Conservation (phyloP, 2,113 vertebrate species). For the Gobius niger region DNA sequence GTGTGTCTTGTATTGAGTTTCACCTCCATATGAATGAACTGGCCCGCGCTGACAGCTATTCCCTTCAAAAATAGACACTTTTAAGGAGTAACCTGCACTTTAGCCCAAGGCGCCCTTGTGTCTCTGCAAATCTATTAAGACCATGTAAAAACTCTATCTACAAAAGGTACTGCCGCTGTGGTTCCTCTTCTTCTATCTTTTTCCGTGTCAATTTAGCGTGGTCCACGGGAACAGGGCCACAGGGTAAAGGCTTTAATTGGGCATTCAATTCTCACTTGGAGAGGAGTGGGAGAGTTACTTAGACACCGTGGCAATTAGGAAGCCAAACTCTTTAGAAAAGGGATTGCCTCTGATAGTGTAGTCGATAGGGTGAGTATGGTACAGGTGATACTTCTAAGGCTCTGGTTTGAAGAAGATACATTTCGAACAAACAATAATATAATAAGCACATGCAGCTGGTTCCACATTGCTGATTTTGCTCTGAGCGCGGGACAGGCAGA, state of each 20-base stretch:
- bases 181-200: conserved; percentile 1
- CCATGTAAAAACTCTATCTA: conserved; percentile 28
- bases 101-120: conserved; percentile 32
- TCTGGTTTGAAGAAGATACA: too few species aligned
- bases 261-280: conserved; percentile 31
- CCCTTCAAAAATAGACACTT: conserved; percentile 38
- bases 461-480: too few species aligned
- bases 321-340: conserved; percentile 1
- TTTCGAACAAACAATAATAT: too few species aligned
- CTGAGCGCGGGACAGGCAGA: too few species aligned
- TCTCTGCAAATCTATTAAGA: conserved; percentile 37
- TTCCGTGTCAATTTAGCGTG: conserved; percentile 19
- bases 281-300: conserved; percentile 25
- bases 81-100: conserved; percentile 31
- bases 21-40: conserved; percentile 33
- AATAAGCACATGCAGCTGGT: too few species aligned
- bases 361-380: background rate
- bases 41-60: conserved; percentile 37
- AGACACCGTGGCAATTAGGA: conserved; percentile 26
- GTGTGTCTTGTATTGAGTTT: conserved; percentile 42
- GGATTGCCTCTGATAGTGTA: background rate
- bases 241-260: conserved; percentile 44
- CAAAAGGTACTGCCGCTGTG: conserved; percentile 19
- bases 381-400: too few species aligned
- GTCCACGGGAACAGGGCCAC: conserved; percentile 30